A percentile compares a stretch with the other conserved stretches of the same genome.
Evolutionary conservation across 2,113 vertebrate genomes (phyloP).

Genomic region (Cygnus atratus): DNA sequence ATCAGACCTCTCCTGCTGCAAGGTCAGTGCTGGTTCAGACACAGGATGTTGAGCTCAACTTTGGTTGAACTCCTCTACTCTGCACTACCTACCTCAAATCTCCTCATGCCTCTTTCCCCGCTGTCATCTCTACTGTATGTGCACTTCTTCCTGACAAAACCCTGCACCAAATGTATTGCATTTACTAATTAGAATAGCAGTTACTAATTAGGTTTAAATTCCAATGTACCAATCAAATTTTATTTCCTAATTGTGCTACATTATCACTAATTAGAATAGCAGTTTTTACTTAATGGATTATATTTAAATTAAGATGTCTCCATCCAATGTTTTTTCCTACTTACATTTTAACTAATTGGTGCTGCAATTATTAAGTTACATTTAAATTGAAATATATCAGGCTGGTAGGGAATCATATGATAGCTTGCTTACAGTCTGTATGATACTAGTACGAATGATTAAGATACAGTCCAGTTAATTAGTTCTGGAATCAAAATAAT

Average conservation of each 20-base stretch:
- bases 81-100: neutral
- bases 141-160: slow-evolving; percentile 23
- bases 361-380: slow-evolving; percentile 58
- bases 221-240: slow-evolving; percentile 73
- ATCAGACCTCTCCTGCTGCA: neutral
- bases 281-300: slow-evolving; percentile 75
- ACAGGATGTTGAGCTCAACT: neutral
- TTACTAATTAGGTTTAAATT: slow-evolving; percentile 71
- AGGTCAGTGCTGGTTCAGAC: neutral
- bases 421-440: slow-evolving; percentile 20
- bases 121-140: neutral
- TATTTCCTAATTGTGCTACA: slow-evolving; percentile 74
- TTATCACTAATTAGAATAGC: slow-evolving; percentile 73
- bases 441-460: slow-evolving; percentile 44
- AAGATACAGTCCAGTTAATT: slow-evolving; percentile 51
- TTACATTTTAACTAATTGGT: slow-evolving; percentile 69
- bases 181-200: slow-evolving; percentile 70
- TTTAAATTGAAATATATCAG: slow-evolving; percentile 63
- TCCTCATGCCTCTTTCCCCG: neutral
- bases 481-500: slow-evolving; percentile 36
- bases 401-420: slow-evolving; percentile 32
- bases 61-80: neutral
- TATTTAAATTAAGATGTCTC: slow-evolving; percentile 70
- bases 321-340: slow-evolving; percentile 50
- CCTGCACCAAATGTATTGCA: slow-evolving; percentile 9